These are phyloP conservation scores for Phoxinus dragarum DNA, from an alignment of 2,797 vertebrate genomes.

Conservation along the genomic window DNA sequence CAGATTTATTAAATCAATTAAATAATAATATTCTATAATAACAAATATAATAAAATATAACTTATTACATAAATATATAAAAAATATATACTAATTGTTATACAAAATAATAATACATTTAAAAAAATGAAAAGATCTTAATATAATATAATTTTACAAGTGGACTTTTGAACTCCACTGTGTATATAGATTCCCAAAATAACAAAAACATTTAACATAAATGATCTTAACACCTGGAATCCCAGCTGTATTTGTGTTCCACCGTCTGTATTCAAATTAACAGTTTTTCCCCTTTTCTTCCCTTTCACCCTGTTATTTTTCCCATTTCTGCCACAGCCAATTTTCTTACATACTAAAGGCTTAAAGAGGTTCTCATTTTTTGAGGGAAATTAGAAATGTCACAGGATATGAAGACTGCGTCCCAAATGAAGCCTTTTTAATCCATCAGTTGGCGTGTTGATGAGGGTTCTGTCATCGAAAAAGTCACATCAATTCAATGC, in stretches of 20 bases:
- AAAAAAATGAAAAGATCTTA: no score
- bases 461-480: constrained; percentile 59
- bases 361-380: constrained; percentile 60
- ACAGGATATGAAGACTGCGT: constrained; percentile 59
- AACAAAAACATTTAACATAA: constrained; percentile 24
- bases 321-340: constrained; percentile 71
- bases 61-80: neutral
- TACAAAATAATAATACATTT: neutral
- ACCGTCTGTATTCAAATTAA: constrained; percentile 1
- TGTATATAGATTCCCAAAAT: neutral
- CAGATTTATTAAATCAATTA: neutral
- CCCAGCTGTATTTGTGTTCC: neutral
- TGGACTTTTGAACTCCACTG: neutral
- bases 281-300: constrained; percentile 48
- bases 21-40: neutral
- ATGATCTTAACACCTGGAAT: neutral
- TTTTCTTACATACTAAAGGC: constrained; percentile 64
- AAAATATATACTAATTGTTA: no score
- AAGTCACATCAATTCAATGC: constrained; percentile 62
- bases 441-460: constrained; percentile 58
- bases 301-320: constrained; percentile 67
- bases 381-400: constrained; percentile 71
- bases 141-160: neutral
- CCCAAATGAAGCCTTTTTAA: constrained; percentile 59
- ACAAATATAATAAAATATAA: neutral